Percentiles rank a stretch among this genome's conserved stretches.
Evolutionary conservation across 2,113 vertebrate species (phyloP).

Genomic region (Balaeniceps rex): DNA sequence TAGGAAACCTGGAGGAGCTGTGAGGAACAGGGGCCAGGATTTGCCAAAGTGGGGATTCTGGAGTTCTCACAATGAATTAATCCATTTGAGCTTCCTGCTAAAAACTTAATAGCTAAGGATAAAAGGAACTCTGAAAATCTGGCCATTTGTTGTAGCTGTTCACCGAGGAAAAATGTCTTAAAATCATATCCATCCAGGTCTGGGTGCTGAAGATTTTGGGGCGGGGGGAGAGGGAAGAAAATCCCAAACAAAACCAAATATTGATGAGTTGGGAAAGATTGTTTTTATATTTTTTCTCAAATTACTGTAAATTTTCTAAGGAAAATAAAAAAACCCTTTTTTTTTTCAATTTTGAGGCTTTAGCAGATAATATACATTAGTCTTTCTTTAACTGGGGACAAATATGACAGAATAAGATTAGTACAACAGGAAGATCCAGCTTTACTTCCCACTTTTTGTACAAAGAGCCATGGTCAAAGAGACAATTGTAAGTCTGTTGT

Average conservation of each 20-base stretch:
- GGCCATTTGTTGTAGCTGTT: not conserved
- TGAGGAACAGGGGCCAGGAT: not conserved
- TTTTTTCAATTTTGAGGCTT: not conserved
- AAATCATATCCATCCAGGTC: not conserved
- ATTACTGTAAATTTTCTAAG: not conserved
- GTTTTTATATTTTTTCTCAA: conserved; percentile 13
- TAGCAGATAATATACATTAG: not conserved
- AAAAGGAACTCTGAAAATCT: not conserved
- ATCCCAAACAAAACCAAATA: not conserved
- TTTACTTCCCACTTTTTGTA: not conserved
- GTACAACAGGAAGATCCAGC: not conserved
- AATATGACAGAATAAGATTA: not conserved
- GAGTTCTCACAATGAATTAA: not conserved
- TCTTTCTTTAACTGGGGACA: not conserved
- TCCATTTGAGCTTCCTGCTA: not conserved
- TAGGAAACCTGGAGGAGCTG: not conserved
- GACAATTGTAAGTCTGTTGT: not conserved
- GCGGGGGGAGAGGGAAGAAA: not conserved
- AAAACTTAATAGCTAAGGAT: not conserved
- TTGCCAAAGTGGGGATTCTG: not conserved
- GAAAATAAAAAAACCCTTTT: not conserved
- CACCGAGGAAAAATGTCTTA: not conserved
- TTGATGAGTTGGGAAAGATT: not conserved
- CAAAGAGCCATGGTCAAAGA: not conserved
- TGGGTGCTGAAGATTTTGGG: not conserved